Evolutionary conservation across 2,888 invertebrate genomes (phyloP).

Genomic region (Amaurobius ferox): DNA sequence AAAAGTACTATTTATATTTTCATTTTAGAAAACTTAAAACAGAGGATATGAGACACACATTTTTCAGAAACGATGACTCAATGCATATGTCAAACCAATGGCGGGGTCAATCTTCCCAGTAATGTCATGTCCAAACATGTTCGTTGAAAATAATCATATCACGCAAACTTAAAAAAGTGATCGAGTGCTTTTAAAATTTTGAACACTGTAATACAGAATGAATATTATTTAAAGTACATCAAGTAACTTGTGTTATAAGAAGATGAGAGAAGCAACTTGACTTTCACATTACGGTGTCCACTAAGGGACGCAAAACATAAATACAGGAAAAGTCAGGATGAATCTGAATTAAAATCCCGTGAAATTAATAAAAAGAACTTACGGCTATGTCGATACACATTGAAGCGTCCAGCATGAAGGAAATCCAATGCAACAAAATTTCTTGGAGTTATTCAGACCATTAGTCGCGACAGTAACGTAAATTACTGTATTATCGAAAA

Average conservation of each 20-base stretch:
- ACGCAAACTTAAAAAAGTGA: no score
- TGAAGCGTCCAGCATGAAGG: constrained; percentile 71
- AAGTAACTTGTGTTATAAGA: no score
- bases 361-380: constrained; percentile 34
- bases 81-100: constrained; percentile 5
- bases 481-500: constrained; percentile 41
- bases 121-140: not conserved
- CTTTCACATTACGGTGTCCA: not conserved
- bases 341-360: not conserved
- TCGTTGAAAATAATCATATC: no score
- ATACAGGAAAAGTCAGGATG: not conserved
- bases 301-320: not conserved
- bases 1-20: no score
- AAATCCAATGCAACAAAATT: constrained; percentile 70
- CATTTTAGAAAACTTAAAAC: no score
- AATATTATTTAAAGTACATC: no score
- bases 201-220: no score
- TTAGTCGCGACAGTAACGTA: constrained; percentile 70
- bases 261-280: not conserved
- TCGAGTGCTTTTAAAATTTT: no score
- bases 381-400: constrained; percentile 72
- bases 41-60: no score
- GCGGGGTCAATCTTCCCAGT: not conserved
- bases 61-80: not conserved
- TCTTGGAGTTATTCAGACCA: constrained; percentile 52